Base-by-base conservation (phyloP, 35 echinoderm and acorn worm genomes). In the Acanthaster planci region DNA sequence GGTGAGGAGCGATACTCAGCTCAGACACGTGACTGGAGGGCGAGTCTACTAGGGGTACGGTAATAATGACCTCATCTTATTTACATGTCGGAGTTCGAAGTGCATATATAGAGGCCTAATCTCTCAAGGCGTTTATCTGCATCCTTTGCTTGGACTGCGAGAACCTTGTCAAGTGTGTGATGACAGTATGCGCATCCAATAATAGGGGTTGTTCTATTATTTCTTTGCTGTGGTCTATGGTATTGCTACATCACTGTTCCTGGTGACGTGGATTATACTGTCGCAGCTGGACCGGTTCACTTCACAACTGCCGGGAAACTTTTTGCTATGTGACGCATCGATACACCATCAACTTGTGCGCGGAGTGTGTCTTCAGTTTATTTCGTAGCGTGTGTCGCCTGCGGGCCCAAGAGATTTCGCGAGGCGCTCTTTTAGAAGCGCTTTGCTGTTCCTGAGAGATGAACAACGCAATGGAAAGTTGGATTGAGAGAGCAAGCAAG, bases 61-160 rank as follows among this genome's bases (percentile, higher is more conserved):
- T 72, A 72, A 72, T 72, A 72, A 72, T 72, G 64, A 72, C 64
- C 64, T 72, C 64, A 72, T 72, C 64, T 72, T 72, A 72, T 72
- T 72, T 72, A 72, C 64, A 72, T 72, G 64, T 72, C 64, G 64
- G 18, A 72, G 64, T 72, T 72, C 64, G 64, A 72, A 72, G 64
- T 72, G 34, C 64, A 72, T 72, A 72, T 72, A 72, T 72, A 72
- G 64, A 72, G 64, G 64, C 64, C 64, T 72, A 29, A 72, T 72
- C 64, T 72, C 64, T 26, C 64, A 26, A 34, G 64, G 64, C 64
- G 64, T 21, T 72, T 72, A 72, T 72, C 64, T 72, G 34, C 34
- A 72, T 72, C 64, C 64, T 72, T 72, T 19, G 64, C 64, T 72
- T 19, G 64, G 64, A 26, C 64, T 31, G 64, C 64, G 64, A 72